Percentiles rank a stretch among this genome's conserved stretches.
phyloP scores from a whole-genome alignment of 1,140 invertebrate genomes.

The Drosophila setifemur region DNA sequence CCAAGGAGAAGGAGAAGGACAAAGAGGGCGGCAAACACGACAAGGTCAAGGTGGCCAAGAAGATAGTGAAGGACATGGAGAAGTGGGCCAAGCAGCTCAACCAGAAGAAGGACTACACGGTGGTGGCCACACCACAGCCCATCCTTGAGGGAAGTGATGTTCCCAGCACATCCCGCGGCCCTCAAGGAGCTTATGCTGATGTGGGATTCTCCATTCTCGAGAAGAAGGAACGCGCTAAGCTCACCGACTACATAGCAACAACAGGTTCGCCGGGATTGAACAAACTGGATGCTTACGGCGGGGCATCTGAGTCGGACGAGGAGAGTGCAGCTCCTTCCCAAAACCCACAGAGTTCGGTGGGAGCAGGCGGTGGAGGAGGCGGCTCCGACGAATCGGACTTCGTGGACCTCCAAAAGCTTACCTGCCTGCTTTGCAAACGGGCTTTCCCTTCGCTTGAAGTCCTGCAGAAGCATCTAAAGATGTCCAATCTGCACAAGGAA shows the following conservation, averaged over 20 bases:
- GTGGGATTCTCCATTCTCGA: conserved; percentile 95
- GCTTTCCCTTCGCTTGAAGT: conserved; percentile 95
- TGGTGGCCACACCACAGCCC: conserved; percentile 67
- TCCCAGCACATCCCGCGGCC: conserved; percentile 67
- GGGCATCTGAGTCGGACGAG: conserved; percentile 83
- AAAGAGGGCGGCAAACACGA: conserved; percentile 84
- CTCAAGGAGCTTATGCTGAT: conserved; percentile 89
- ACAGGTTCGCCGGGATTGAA: conserved; percentile 26
- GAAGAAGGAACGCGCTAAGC: conserved; percentile 83
- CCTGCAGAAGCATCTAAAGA: conserved; percentile 93
- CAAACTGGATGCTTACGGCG: conserved; percentile 87
- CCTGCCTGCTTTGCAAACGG: conserved; percentile 97
- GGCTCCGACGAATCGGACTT: conserved; percentile 85
- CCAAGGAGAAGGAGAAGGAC: conserved; percentile 82
- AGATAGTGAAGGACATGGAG: conserved; percentile 98
- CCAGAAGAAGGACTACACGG: conserved; percentile 94
- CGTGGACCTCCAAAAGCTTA: conserved; percentile 94
- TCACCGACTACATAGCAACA: conserved; percentile 44
- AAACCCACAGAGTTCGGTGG: conserved; percentile 67
- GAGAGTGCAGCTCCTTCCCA: conserved; percentile 78
- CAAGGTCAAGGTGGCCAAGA: conserved; percentile 98
- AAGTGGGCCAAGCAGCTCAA: conserved; percentile 98
- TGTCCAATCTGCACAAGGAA: conserved; percentile 97
- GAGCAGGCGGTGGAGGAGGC: conserved; percentile 23
- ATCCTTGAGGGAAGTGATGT: conserved; percentile 40